These are phyloP conservation scores for Minunthozetes semirufus DNA, from an alignment of 2,888 invertebrate species.

Conservation along the genomic window DNA sequence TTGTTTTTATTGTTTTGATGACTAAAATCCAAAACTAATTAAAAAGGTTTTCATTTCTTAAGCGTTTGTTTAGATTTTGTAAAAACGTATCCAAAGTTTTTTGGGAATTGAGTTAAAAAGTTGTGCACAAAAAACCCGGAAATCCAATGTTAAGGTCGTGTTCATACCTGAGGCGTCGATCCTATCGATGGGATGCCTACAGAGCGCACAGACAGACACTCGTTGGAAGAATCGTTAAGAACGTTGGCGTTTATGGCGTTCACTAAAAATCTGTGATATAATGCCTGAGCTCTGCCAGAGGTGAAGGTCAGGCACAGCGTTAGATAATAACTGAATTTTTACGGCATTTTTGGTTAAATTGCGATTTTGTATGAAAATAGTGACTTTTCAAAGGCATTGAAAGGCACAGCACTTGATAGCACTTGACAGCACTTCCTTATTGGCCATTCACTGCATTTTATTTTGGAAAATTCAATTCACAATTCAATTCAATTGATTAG, in stretches of 20 bases:
- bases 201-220: not conserved
- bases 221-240: not conserved
- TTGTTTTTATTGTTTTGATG: too few relatives aligned
- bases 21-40: not conserved
- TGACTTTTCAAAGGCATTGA: not conserved
- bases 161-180: not conserved
- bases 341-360: not conserved
- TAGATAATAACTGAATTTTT: not conserved
- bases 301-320: not conserved
- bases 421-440: constrained; percentile 19
- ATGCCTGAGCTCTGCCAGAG: not conserved
- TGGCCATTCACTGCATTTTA: not conserved
- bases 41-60: constrained; percentile 1
- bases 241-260: not conserved
- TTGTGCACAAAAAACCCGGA: constrained; percentile 13
- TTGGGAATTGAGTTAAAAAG: not conserved
- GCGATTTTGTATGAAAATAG: not conserved
- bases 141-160: constrained; percentile 10
- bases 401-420: too few relatives aligned
- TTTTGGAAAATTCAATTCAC: too few relatives aligned
- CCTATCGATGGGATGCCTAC: not conserved
- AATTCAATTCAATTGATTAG: too few relatives aligned
- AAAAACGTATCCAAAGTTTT: not conserved
- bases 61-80: not conserved
- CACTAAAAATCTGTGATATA: not conserved